Conservation (phyloP, 1,140 invertebrate genomes). For the Temnothorax nylanderi region DNA sequence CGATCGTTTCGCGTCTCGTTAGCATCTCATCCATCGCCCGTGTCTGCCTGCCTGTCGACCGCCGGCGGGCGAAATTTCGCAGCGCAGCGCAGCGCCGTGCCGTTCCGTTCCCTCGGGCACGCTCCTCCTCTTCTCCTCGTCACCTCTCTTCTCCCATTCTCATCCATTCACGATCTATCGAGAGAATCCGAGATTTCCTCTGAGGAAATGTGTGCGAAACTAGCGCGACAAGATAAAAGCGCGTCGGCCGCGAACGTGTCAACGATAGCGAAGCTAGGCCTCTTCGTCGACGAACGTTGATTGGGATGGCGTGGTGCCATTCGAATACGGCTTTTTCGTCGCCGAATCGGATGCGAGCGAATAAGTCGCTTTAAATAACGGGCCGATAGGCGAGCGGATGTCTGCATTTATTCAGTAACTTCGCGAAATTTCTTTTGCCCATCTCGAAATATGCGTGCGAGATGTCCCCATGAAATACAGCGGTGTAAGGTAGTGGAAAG, state of each 20-base stretch:
- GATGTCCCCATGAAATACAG: neutral
- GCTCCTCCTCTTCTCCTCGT: neutral
- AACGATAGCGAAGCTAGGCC: neutral
- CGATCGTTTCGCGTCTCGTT: constrained; percentile 78
- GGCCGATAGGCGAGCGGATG: constrained; percentile 16
- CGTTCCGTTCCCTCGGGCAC: constrained; percentile 33
- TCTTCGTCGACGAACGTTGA: neutral
- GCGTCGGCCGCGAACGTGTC: neutral
- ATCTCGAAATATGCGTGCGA: neutral
- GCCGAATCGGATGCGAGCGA: neutral
- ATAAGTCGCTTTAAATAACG: neutral
- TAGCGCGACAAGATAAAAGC: constrained; percentile 22
- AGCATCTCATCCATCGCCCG: constrained; percentile 76
- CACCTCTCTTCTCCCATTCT: constrained; percentile 7
- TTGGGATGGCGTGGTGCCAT: neutral
- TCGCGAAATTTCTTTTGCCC: neutral
- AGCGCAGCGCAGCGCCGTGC: constrained; percentile 50
- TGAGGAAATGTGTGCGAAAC: constrained; percentile 30
- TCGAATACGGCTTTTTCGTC: neutral
- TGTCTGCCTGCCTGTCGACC: constrained; percentile 65
- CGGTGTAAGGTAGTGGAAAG: neutral
- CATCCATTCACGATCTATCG: constrained; percentile 28
- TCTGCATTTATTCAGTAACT: constrained; percentile 21
- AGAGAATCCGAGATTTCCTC: constrained; percentile 66
- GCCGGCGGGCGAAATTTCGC: constrained; percentile 70